phyloP scores from a whole-genome alignment of 2,888 invertebrate species.

The Nemoura dubitans region DNA sequence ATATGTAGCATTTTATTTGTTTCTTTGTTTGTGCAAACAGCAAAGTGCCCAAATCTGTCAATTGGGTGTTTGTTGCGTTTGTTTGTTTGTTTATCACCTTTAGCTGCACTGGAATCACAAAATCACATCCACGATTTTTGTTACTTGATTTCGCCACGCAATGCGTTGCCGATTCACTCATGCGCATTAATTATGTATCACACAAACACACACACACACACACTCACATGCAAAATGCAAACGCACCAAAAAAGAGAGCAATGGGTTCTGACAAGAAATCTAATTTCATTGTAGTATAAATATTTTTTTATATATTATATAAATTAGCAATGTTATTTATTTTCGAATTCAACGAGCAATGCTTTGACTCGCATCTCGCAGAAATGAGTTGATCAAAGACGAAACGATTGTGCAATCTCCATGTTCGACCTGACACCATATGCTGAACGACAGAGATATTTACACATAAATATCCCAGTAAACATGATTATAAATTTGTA shows the following conservation, averaged over 20 bases:
- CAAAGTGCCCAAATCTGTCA: neutral
- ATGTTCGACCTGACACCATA: neutral
- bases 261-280: neutral
- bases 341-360: neutral
- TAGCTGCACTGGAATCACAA: neutral
- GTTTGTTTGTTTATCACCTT: neutral
- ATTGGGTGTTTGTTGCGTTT: neutral
- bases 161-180: neutral
- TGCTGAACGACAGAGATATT: neutral
- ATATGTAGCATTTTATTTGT: neutral
- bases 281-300: neutral
- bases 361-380: too few species aligned
- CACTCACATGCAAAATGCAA: neutral
- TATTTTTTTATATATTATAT: neutral
- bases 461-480: too few species aligned
- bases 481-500: too few species aligned
- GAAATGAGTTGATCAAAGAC: neutral
- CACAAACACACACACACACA: neutral
- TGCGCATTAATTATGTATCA: neutral
- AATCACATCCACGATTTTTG: neutral
- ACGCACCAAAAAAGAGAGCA: constrained; percentile 7
- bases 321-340: neutral
- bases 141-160: neutral
- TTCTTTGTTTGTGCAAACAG: neutral
- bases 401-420: neutral